A percentile compares a stretch with the other conserved stretches of the same genome.
phyloP scores from a whole-genome alignment of 2,888 invertebrate genomes.

The Drosophila helvetica region DNA sequence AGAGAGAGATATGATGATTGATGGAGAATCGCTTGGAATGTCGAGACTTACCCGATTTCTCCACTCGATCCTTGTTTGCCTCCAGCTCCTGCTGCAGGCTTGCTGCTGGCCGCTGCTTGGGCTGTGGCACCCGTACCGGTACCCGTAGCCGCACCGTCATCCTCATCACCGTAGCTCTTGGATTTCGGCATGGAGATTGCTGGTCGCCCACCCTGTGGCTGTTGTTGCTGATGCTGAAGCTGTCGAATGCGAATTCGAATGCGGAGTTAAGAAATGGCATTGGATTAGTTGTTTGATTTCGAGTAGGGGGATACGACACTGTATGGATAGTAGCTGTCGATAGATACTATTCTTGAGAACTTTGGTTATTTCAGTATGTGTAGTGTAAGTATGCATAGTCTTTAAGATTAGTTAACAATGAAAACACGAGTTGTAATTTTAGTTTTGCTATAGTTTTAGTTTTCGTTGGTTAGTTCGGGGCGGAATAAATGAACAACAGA shows the following conservation, averaged over 20 bases:
- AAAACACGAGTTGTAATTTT: background rate
- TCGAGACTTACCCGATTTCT: constrained; percentile 56
- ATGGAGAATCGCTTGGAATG: background rate
- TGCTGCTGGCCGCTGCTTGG: constrained; percentile 15
- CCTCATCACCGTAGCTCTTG: constrained; percentile 81
- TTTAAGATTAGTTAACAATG: constrained; percentile 11
- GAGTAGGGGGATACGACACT: background rate
- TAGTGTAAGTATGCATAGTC: constrained; percentile 2
- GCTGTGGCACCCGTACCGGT: background rate
- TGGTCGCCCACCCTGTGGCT: constrained; percentile 78
- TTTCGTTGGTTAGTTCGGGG: constrained; percentile 19
- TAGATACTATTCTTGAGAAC: background rate
- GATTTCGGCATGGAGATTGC: constrained; percentile 86
- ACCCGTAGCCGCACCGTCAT: constrained; percentile 34
- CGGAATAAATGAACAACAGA: constrained; percentile 17
- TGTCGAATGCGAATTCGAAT: constrained; percentile 1
- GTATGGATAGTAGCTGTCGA: background rate
- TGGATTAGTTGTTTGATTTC: constrained; percentile 63
- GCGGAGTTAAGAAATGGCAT: constrained; percentile 61
- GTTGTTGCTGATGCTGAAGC: constrained; percentile 41
- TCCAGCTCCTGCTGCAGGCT: constrained; percentile 12
- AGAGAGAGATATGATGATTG: background rate
- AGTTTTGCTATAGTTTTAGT: background rate
- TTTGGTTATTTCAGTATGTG: constrained; percentile 1
- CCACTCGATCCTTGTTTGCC: constrained; percentile 29